Evolutionary conservation across 2,888 invertebrate genomes (phyloP).

Genomic region (Dugesia japonica): DNA sequence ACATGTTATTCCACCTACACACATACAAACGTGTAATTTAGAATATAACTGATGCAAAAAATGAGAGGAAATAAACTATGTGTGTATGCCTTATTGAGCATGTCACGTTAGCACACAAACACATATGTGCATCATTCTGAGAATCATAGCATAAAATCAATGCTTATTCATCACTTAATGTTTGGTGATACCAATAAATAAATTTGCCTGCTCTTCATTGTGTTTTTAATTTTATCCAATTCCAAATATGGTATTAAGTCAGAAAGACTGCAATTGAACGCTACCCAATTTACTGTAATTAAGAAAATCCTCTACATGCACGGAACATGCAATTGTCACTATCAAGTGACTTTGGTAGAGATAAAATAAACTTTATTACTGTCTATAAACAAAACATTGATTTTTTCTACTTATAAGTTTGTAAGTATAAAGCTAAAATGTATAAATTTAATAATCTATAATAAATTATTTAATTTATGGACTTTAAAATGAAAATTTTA

Average conservation of each 20-base stretch:
- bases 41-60: background rate
- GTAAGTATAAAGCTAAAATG: background rate
- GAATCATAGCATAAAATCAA: constrained; percentile 15
- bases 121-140: background rate
- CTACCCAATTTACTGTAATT: constrained; percentile 1
- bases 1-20: constrained; percentile 8
- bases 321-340: background rate
- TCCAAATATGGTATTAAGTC: background rate
- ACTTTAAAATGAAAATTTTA: too few relatives aligned
- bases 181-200: background rate
- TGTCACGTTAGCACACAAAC: background rate
- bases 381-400: background rate
- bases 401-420: constrained; percentile 6
- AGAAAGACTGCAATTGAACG: background rate
- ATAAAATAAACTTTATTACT: background rate
- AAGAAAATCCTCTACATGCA: background rate
- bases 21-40: background rate
- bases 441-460: too few relatives aligned
- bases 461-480: too few relatives aligned
- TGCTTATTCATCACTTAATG: constrained; percentile 13
- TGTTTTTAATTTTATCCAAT: background rate
- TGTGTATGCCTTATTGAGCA: background rate
- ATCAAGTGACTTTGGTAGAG: constrained; percentile 13
- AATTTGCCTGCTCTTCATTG: constrained; percentile 5
- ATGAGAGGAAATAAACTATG: background rate